Evolutionary conservation across 2,113 vertebrate genomes (phyloP).

Genomic region (Xyrauchen texanus): DNA sequence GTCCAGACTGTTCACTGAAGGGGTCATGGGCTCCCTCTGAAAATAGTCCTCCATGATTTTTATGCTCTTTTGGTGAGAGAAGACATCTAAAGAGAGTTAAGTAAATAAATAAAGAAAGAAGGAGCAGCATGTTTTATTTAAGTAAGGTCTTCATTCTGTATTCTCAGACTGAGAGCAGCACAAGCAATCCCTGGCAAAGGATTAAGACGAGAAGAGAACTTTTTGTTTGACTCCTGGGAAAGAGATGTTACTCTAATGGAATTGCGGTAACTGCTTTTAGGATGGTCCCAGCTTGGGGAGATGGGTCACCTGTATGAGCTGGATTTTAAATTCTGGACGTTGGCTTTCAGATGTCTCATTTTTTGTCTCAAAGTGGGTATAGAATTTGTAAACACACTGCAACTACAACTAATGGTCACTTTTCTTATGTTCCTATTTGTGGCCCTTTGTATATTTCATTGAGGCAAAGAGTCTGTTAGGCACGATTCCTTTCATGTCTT

Average conservation of each 20-base stretch:
- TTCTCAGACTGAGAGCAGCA: constrained; percentile 29
- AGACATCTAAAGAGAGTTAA: constrained; percentile 68
- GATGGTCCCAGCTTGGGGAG: neutral
- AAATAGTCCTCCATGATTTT: constrained; percentile 50
- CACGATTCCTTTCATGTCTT: neutral
- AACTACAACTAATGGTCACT: neutral
- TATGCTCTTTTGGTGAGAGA: constrained; percentile 56
- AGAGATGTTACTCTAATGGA: constrained; percentile 49
- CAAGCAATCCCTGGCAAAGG: neutral
- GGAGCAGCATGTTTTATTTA: constrained; percentile 75
- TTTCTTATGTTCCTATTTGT: neutral
- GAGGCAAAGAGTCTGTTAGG: neutral
- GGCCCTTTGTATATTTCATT: neutral
- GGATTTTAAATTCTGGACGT: neutral
- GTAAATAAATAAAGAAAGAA: constrained; percentile 73
- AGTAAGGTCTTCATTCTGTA: constrained; percentile 29
- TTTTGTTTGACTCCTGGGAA: constrained; percentile 37
- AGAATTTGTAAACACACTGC: too few relatives aligned
- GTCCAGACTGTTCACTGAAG: constrained; percentile 66
- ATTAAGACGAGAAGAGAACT: neutral
- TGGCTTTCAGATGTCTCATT: constrained; percentile 1
- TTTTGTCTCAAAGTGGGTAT: neutral
- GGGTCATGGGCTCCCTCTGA: constrained; percentile 63
- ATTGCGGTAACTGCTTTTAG: too few relatives aligned
- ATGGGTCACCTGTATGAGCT: constrained; percentile 14